These are phyloP conservation scores for Pygoscelis antarcticus DNA, from an alignment of 2,113 vertebrate species.

Conservation along the genomic window DNA sequence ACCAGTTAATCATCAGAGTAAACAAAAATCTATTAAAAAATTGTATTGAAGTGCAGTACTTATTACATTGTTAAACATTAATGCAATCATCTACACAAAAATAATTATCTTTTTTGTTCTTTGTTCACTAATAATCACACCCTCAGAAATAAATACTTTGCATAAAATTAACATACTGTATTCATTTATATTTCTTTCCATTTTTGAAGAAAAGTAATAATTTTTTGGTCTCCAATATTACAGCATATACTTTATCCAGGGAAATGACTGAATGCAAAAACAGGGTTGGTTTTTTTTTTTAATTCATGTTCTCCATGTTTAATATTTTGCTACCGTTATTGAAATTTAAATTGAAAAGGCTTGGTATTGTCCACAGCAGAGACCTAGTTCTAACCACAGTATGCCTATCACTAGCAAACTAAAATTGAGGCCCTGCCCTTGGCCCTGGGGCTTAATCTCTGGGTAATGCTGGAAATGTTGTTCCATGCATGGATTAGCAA, in stretches of 20 bases:
- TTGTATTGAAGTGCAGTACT: slow-evolving; percentile 14
- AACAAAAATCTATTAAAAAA: slow-evolving; percentile 59
- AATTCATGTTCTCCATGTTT: slow-evolving; percentile 12
- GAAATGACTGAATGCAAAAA: not conserved
- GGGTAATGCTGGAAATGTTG: slow-evolving; percentile 61
- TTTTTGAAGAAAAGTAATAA: not conserved
- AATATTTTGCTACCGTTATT: slow-evolving; percentile 51
- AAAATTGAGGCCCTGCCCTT: slow-evolving; percentile 76
- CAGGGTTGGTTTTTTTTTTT: not conserved
- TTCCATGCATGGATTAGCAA: slow-evolving; percentile 69
- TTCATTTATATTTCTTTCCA: not conserved
- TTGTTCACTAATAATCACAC: slow-evolving; percentile 49
- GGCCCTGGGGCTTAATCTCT: slow-evolving; percentile 60
- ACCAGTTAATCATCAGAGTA: slow-evolving; percentile 56
- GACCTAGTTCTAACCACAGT: slow-evolving; percentile 50
- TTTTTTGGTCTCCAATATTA: not conserved
- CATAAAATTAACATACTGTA: slow-evolving; percentile 44
- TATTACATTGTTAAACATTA: slow-evolving; percentile 32
- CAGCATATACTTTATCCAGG: not conserved
- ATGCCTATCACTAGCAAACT: slow-evolving; percentile 53
- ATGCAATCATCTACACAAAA: slow-evolving; percentile 34
- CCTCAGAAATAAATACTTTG: slow-evolving; percentile 47
- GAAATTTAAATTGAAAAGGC: slow-evolving; percentile 74
- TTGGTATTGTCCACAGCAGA: slow-evolving; percentile 54
- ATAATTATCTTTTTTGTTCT: slow-evolving; percentile 46